These are phyloP conservation scores for Hydrozoanthus tunicans DNA, from an alignment of 64 coral and sea anemone genomes.

Conservation along the genomic window DNA sequence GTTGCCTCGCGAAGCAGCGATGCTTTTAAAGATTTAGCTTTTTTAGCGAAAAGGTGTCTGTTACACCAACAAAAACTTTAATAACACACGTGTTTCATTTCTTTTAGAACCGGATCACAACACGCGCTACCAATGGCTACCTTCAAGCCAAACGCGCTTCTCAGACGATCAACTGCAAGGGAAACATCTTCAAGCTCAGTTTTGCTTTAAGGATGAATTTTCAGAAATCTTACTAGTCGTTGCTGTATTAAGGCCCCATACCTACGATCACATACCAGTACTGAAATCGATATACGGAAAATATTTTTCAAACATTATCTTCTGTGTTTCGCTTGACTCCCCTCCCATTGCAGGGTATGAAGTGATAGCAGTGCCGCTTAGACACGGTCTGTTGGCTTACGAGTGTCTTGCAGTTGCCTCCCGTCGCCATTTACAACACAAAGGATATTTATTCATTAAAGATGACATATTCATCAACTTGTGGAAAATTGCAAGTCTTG, in stretches of 20 bases:
- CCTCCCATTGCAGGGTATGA: background rate
- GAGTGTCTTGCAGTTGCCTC: conserved; percentile 62
- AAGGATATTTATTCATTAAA: conserved; percentile 86
- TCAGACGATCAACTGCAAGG: background rate
- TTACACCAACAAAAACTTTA: too few relatives aligned
- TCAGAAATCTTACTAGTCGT: conserved; percentile 67
- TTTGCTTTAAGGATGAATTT: conserved; percentile 41
- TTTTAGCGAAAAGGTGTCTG: too few relatives aligned
- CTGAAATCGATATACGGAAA: conserved; percentile 65
- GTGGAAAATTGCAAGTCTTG: conserved; percentile 68
- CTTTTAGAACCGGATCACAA: background rate
- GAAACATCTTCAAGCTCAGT: background rate
- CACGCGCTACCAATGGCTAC: background rate
- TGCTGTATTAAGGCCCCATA: conserved; percentile 48
- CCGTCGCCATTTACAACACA: conserved; percentile 32
- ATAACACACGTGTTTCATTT: background rate
- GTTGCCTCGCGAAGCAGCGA: too few relatives aligned
- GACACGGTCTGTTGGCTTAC: conserved; percentile 75
- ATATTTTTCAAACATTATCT: conserved; percentile 71
- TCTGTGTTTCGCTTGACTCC: conserved; percentile 56
- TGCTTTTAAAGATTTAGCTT: too few relatives aligned
- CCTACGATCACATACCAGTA: conserved; percentile 61
- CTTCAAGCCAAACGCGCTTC: background rate
- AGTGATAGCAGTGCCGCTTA: conserved; percentile 42
- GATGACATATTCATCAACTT: conserved; percentile 74